Evolutionary conservation across 23 tunicate genomes (phyloP).

Genomic region (Styela clava): DNA sequence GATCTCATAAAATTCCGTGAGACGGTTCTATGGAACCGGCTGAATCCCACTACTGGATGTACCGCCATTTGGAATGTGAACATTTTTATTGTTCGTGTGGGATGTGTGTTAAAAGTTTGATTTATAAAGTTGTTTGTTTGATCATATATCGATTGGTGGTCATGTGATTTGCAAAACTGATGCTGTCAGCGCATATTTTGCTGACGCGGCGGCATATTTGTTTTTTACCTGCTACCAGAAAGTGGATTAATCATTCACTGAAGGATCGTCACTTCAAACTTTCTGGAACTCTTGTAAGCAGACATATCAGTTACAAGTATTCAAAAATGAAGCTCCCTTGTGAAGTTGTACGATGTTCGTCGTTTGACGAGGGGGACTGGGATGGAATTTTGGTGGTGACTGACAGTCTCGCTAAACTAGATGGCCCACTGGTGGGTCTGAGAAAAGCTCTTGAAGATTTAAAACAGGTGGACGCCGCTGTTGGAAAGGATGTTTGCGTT

Average conservation of each 20-base stretch:
- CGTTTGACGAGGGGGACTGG: constrained; percentile 13
- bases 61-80: too few relatives aligned
- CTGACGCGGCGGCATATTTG: not conserved
- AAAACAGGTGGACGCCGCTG: constrained; percentile 25
- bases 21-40: too few relatives aligned
- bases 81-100: too few relatives aligned
- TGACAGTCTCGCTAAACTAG: constrained; percentile 11
- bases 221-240: not conserved
- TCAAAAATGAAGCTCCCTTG: constrained; percentile 29
- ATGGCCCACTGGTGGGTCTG: constrained; percentile 30
- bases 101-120: too few relatives aligned
- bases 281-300: not conserved
- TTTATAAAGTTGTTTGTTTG: too few relatives aligned
- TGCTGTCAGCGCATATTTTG: not conserved
- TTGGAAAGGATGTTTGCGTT: constrained; percentile 30
- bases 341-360: constrained; percentile 6
- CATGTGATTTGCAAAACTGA: not conserved
- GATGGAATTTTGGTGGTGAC: constrained; percentile 35
- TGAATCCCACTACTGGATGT: too few relatives aligned
- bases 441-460: constrained; percentile 40
- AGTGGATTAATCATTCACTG: too few relatives aligned
- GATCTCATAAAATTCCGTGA: too few relatives aligned
- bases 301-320: not conserved
- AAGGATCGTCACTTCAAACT: not conserved
- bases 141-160: too few relatives aligned